A percentile compares a stretch with the other conserved stretches of the same genome.
Conservation (phyloP, 2,888 invertebrate species). For the Pilophorus perplexus region DNA sequence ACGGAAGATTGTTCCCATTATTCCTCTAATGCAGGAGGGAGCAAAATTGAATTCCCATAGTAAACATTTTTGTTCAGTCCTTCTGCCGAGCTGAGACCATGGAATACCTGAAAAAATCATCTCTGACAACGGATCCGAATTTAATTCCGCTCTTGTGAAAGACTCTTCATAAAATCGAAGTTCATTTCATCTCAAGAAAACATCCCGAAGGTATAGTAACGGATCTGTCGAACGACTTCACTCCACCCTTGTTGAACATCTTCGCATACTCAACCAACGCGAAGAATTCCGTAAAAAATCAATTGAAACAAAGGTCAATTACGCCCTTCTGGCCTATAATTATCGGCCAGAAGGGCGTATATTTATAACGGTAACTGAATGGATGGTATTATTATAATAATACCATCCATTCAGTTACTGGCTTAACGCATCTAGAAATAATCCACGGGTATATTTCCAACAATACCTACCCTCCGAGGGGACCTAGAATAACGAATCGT, state of each 20-base stretch:
- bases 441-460: background rate
- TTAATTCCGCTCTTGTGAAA: background rate
- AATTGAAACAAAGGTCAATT: background rate
- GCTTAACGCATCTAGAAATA: conserved; percentile 1
- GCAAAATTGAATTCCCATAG: too few relatives aligned
- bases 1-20: too few relatives aligned
- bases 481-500: background rate
- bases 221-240: conserved; percentile 36
- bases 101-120: conserved; percentile 24
- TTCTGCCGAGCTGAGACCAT: too few relatives aligned
- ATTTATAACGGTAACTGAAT: too few relatives aligned
- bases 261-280: conserved; percentile 19
- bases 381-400: too few relatives aligned
- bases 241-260: conserved; percentile 33
- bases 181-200: conserved; percentile 7
- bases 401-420: background rate
- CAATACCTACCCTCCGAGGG: background rate
- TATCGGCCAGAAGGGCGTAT: too few relatives aligned
- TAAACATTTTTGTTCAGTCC: too few relatives aligned
- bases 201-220: conserved; percentile 38
- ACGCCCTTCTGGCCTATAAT: conserved; percentile 10
- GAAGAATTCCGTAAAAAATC: conserved; percentile 8
- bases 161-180: background rate
- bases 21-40: too few relatives aligned
- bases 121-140: background rate